Base-by-base conservation (phyloP, 1,140 invertebrate genomes). In the Drosophila nigromelanica region DNA sequence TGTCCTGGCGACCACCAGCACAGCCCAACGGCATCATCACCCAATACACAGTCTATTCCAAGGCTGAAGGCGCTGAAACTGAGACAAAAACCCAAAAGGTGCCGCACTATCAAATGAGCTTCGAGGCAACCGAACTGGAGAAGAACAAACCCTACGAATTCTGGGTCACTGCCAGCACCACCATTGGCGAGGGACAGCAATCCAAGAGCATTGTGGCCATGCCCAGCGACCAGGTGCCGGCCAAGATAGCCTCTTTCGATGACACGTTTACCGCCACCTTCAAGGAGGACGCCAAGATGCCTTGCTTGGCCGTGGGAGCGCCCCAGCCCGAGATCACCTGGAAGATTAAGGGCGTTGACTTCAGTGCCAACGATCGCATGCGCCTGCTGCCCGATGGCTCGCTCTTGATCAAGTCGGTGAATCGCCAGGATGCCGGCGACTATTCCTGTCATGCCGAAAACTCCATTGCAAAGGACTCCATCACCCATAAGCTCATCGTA, bases 361-460 rank as follows among this genome's bases (percentile, higher is more conserved):
- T 93, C 63, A 91, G 90, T 51, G 76, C 90, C 58, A 92, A 91
- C 55, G 97, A 98, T 75, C 94, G 97, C 71, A 95, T 98, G 15
- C 93, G 96, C 43, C 94, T 97, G 70, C 92, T 98, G 58, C 95
- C 96, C 3, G 97, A 98, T 93, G 98, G 98, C 33, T 97, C 97
- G 0, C 93, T 99, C 1, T 95, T 97, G 60, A 98, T 99, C 51
- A 96, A 97, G 72, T 95, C 97, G 78, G 96, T 98, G 0, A 96
- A 96, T 50, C 94, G 97, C 51, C 95, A 96, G 69, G 97, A 98
- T 92, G 97, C 97, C 63, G 97, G 97, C 37, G 96, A 98, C 92
- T 98, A 98, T 83, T 95, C 96, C 0, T 99, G 98, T 92, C 95
- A 96, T 74, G 98, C 98, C 5, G 97, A 97, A 90, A 99, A 99